Base-by-base conservation (phyloP, 2,888 invertebrate genomes). In the Dilophus febrilis region DNA sequence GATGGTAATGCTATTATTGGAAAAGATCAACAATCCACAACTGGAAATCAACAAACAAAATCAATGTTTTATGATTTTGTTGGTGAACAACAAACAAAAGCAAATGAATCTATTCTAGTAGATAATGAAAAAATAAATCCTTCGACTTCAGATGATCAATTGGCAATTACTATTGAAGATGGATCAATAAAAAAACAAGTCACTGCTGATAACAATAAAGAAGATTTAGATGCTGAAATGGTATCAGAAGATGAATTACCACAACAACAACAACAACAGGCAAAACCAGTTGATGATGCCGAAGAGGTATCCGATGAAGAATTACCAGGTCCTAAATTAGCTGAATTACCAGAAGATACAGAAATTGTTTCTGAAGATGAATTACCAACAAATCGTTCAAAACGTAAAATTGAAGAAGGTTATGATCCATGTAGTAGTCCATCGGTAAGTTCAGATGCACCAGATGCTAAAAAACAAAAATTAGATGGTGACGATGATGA, bases 201-300 rank as follows among this genome's bases (percentile, higher is more conserved):
- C 11, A 8, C 11, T 8, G 48, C 44, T 6, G 50, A 49, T 35
- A 46, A 41, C 39, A 35, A 38, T 13, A 43, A 35, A 37, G 42
- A 39, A 42, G 80, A 81, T 49, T 78, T 80, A 37, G 84, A 85
- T 55, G 82, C 84, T 2, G 86, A 86, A 64, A 79, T 81, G 41
- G 82, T 86, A 32, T 85, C 84, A 1, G 85, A 85, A 58, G 85
- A 86, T 59, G 85, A 85, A 58, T 54, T 84, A 22, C 83, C 83
- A 1, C 67, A 66, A 26, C 74, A 80, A 2, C 71, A 74, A 50
- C 75, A 79, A 47, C 79, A 77, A 7, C 81, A 81, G 63, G n/a
- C n/a, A n/a, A n/a, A n/a, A n/a, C n/a, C n/a, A n/a, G 74, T 83
- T 31, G 79, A 81, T 45, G 84, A 85, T 66, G 82, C 84, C 3